Evolutionary conservation across 1,140 invertebrate genomes (phyloP).

Genomic region (Scaptodrosophila lebanonensis): DNA sequence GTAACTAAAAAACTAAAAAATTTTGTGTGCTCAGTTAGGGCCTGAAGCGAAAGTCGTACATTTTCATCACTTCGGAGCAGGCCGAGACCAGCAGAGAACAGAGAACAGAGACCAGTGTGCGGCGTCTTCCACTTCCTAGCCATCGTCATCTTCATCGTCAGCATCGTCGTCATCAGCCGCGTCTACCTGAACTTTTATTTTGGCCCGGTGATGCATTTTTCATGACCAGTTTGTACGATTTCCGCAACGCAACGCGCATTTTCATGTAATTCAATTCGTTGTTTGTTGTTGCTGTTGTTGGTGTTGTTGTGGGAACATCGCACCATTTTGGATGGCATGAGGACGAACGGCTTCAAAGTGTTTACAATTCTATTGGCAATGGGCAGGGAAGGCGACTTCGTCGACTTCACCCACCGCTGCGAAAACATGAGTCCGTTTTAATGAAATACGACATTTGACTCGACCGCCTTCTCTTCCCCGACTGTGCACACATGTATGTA

Average conservation of each 20-base stretch:
- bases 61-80: constrained; percentile 62
- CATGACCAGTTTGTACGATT: constrained; percentile 75
- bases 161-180: constrained; percentile 43
- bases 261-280: constrained; percentile 69
- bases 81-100: constrained; percentile 30
- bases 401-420: constrained; percentile 46
- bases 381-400: constrained; percentile 4
- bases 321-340: not conserved
- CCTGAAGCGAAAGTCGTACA: constrained; percentile 66
- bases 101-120: constrained; percentile 5
- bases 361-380: constrained; percentile 71
- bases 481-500: no score
- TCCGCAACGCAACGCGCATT: constrained; percentile 69
- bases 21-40: constrained; percentile 50
- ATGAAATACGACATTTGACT: constrained; percentile 75
- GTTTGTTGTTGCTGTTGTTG: constrained; percentile 4
- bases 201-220: constrained; percentile 66
- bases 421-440: constrained; percentile 57
- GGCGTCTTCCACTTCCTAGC: constrained; percentile 26
- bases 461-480: constrained; percentile 42
- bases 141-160: constrained; percentile 27
- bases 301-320: constrained; percentile 38
- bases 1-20: constrained; percentile 56
- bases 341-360: no score
- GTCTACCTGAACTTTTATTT: constrained; percentile 51